Base-by-base conservation (phyloP, 2,888 invertebrate genomes). In the Cephus rjabovi region DNA sequence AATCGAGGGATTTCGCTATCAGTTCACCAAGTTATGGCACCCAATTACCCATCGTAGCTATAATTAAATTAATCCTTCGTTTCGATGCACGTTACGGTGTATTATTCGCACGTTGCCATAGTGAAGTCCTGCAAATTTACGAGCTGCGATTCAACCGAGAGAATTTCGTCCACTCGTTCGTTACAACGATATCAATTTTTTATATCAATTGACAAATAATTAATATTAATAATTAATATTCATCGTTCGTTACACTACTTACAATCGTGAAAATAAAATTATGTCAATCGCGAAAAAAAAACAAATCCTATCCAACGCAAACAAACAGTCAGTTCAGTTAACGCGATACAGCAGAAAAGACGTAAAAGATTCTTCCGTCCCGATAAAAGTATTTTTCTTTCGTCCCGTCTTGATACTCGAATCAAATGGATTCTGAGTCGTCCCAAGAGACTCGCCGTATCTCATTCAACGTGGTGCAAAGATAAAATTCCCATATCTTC, bases 41-140 rank as follows among this genome's bases (percentile, higher is more conserved):
- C 75, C 76, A 80, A 83, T 83, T 83, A 82, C 76, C 79, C 80
- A 78, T 79, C 79, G 79, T 73, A 77, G 77, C 78, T 76, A 81
- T 82, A 82, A 82, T 82, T 81, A 76, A 80, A 83, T 82, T 81
- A 80, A 81, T 80, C 77, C 80, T 68, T 34, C 75, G 77, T 76
- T 79, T 77, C 77, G 11, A 73, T 74, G 71, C 76, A 75, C 71
- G 76, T 69, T 70, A 76, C 74, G 75, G 40, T 69, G 56, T 73
- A 79, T 81, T 78, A 81, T 80, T 75, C 75, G 74, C 73, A 73
- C 75, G 70, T 75, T 73, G 76, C 37, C 69, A 6, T 9, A 9
- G 56, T 9, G 23, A 23, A 23, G 23, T 56, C 56, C 2, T 56
- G 56, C 56, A 23, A 9, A 9, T 56, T 40, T 56, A 56, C 23